Conservation (phyloP, 2,113 vertebrate species). For the Rhinopomastus cyanomelas region DNA sequence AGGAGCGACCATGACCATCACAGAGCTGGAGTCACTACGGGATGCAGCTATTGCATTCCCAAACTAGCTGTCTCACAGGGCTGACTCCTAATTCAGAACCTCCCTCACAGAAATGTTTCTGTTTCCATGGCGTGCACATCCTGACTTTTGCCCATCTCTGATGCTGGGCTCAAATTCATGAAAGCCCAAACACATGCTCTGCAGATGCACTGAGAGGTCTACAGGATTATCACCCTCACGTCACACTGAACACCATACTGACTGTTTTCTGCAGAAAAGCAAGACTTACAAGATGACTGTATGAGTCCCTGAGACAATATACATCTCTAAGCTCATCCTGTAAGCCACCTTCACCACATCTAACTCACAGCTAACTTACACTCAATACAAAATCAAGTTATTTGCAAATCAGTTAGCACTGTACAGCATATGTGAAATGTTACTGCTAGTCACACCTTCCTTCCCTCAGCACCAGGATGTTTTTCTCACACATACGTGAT, state of each 20-base stretch:
- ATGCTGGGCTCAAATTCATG: not conserved
- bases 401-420: not conserved
- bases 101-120: not conserved
- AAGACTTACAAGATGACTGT: not conserved
- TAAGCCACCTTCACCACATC: not conserved
- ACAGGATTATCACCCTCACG: not conserved
- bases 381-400: not conserved
- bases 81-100: not conserved
- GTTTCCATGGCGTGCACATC: not conserved
- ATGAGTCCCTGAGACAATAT: not conserved
- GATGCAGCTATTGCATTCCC: not conserved
- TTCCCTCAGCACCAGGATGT: not conserved
- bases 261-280: not conserved
- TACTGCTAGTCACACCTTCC: not conserved
- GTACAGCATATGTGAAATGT: not conserved
- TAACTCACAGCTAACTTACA: not conserved
- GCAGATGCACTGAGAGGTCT: not conserved
- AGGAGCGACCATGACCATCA: not conserved
- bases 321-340: not conserved
- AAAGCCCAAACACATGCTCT: not conserved
- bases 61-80: not conserved
- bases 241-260: not conserved
- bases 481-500: not conserved
- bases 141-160: not conserved
- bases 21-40: fast-evolving